Conservation (phyloP, 2,113 vertebrate species). For the Poicephalus meyeri region DNA sequence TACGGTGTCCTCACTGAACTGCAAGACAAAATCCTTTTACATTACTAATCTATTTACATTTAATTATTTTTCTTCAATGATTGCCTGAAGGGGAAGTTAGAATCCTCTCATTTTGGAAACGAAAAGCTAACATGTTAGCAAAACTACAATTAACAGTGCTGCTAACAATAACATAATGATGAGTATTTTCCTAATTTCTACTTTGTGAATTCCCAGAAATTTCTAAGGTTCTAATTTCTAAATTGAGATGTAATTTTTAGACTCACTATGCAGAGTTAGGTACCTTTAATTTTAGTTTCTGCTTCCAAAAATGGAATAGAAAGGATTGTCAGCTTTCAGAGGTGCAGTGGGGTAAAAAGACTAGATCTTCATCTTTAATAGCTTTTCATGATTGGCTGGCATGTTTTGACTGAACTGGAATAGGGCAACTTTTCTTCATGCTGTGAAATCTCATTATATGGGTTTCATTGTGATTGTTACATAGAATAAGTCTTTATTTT, state of each 20-base stretch:
- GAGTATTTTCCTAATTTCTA: not conserved
- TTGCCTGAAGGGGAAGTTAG: constrained; percentile 2
- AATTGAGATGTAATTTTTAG: not conserved
- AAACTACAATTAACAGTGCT: not conserved
- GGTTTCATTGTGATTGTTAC: constrained; percentile 7
- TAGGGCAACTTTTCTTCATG: not conserved
- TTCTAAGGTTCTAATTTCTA: not conserved
- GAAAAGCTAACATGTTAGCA: not conserved
- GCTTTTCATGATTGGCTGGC: constrained; percentile 36
- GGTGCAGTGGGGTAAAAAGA: not conserved
- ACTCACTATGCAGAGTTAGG: not conserved
- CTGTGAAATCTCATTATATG: constrained; percentile 44
- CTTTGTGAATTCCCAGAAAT: not conserved
- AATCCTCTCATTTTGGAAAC: not conserved
- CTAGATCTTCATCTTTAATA: not conserved
- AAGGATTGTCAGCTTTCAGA: constrained; percentile 18
- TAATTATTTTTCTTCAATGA: constrained; percentile 5
- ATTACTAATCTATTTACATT: constrained; percentile 44
- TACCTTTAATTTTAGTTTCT: not conserved
- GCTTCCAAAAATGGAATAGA: not conserved
- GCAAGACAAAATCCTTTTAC: not conserved
- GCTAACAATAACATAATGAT: not conserved
- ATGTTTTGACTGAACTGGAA: constrained; percentile 55
- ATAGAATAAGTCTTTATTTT: constrained; percentile 19
- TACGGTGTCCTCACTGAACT: not conserved